Evolutionary conservation across 2,888 invertebrate genomes (phyloP).

Genomic region (Labia minor): DNA sequence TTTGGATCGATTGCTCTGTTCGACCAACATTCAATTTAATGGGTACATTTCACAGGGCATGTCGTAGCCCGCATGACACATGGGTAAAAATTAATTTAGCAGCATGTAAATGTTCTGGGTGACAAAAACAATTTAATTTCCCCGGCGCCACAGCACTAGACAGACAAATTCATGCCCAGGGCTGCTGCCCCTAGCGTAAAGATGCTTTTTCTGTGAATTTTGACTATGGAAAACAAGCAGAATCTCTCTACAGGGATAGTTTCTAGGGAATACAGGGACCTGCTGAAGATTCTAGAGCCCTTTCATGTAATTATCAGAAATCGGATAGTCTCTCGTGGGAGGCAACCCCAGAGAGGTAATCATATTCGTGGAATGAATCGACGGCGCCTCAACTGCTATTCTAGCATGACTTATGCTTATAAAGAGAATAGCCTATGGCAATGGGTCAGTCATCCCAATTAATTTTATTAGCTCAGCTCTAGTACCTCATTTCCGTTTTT

Average conservation of each 20-base stretch:
- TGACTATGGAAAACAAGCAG: background rate
- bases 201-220: background rate
- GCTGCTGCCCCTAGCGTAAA: background rate
- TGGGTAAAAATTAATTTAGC: conserved; percentile 13
- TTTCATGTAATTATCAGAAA: background rate
- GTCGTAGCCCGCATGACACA: background rate
- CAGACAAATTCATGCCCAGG: background rate
- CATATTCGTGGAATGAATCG: background rate
- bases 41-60: background rate
- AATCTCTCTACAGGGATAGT: background rate
- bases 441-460: background rate
- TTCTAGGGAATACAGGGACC: background rate
- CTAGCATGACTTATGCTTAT: background rate
- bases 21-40: background rate
- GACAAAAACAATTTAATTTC: conserved; percentile 13
- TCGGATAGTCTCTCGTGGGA: background rate
- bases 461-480: too few species aligned
- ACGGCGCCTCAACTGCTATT: background rate
- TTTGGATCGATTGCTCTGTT: background rate
- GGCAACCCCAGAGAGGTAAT: background rate
- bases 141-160: too few species aligned
- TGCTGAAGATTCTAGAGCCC: background rate
- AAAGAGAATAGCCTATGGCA: background rate
- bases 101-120: conserved; percentile 7
- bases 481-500: too few species aligned